These are phyloP conservation scores for Phyto melanocephala DNA, from an alignment of 2,888 invertebrate species.

Conservation along the genomic window DNA sequence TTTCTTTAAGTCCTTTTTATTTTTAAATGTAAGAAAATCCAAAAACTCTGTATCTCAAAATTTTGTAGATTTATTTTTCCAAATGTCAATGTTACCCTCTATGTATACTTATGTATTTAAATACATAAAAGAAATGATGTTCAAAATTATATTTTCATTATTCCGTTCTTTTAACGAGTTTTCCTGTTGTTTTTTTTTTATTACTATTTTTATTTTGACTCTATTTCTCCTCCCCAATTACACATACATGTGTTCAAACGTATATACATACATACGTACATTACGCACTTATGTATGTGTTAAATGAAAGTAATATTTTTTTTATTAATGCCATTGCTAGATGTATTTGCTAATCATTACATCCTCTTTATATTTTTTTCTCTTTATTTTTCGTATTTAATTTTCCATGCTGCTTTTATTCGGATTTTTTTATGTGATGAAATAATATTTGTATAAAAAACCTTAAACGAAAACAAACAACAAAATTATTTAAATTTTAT, in stretches of 20 bases:
- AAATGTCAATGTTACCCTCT: slow-evolving; percentile 66
- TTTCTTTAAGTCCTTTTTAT: too few species aligned
- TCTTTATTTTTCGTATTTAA: slow-evolving; percentile 69
- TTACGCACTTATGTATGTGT: slow-evolving; percentile 6
- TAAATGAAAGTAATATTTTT: slow-evolving; percentile 60
- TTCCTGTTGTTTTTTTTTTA: too few species aligned
- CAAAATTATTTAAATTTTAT: slow-evolving; percentile 50
- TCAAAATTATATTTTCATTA: slow-evolving; percentile 49
- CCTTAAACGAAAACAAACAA: slow-evolving; percentile 64
- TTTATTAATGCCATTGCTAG: slow-evolving; percentile 59
- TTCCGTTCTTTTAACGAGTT: not conserved
- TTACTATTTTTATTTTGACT: not conserved
- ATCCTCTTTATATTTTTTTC: slow-evolving; percentile 76
- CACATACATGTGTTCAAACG: not conserved
- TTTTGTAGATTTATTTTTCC: slow-evolving; percentile 43
- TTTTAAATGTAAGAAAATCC: too few species aligned
- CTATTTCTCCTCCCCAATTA: slow-evolving; percentile 4
- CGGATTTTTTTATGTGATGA: slow-evolving; percentile 76
- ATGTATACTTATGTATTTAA: slow-evolving; percentile 1
- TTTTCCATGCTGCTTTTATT: slow-evolving; percentile 79
- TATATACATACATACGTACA: too few species aligned
- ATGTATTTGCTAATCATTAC: slow-evolving; percentile 74
- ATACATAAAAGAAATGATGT: slow-evolving; percentile 30
- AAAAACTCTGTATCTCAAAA: not conserved
- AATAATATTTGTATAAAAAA: slow-evolving; percentile 61